phyloP scores from a whole-genome alignment of 2,888 invertebrate species.

The Athripsodes cinereus region DNA sequence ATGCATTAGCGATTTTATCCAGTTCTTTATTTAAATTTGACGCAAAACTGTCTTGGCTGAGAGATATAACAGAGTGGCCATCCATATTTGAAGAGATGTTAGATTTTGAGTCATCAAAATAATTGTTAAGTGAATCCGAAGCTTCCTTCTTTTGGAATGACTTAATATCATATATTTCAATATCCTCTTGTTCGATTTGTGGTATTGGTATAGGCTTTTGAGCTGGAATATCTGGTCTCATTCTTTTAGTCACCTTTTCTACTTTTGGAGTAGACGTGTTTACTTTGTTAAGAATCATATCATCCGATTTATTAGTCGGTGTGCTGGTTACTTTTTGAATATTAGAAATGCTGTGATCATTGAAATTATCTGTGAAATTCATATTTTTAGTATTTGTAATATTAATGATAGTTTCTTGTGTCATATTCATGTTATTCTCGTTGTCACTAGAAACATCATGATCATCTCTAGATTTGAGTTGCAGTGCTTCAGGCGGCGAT shows the following conservation, averaged over 20 bases:
- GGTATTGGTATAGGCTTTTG: slow-evolving; percentile 36
- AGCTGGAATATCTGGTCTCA: slow-evolving; percentile 31
- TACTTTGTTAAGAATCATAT: slow-evolving; percentile 28
- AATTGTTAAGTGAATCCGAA: slow-evolving; percentile 46
- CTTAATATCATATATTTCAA: slow-evolving; percentile 49
- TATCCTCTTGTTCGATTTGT: slow-evolving; percentile 42
- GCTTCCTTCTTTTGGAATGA: slow-evolving; percentile 41
- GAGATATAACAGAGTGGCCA: slow-evolving; percentile 41
- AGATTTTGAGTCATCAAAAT: slow-evolving; percentile 39
- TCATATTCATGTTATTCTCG: slow-evolving; percentile 10
- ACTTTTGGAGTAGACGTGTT: slow-evolving; percentile 50
- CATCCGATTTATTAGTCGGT: slow-evolving; percentile 22
- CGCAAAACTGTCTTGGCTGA: slow-evolving; percentile 42
- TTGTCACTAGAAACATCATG: slow-evolving; percentile 20
- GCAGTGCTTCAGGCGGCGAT: slow-evolving; percentile 54
- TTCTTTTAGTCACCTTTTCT: slow-evolving; percentile 38
- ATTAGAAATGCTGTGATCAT: slow-evolving; percentile 39
- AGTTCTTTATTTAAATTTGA: slow-evolving; percentile 26
- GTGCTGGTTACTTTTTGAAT: slow-evolving; percentile 35
- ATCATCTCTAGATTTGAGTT: slow-evolving; percentile 46
- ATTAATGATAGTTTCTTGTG: slow-evolving; percentile 19
- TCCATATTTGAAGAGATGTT: slow-evolving; percentile 47
- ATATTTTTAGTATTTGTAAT: slow-evolving; percentile 10
- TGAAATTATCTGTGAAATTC: slow-evolving; percentile 34
- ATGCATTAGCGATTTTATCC: slow-evolving; percentile 37